Base-by-base conservation (phyloP, 2,113 vertebrate genomes). In the Ciconia boyciana region DNA sequence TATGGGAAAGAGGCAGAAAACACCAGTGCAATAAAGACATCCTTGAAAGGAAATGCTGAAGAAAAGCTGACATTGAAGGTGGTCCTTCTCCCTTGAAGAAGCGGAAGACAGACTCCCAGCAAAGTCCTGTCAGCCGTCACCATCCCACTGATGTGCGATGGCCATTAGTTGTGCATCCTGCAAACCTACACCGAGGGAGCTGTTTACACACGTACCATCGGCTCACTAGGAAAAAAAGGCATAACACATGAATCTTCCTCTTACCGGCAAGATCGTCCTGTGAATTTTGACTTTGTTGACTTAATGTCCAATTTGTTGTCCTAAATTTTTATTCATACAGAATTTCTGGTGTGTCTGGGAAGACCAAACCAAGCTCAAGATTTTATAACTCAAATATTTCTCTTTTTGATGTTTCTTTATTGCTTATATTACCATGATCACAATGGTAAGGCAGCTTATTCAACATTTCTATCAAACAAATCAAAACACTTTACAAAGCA, bases 91-190 rank as follows among this genome's bases (percentile, higher is more conserved):
- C 52, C 41, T 11, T 61, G 32, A 70, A 85, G 76, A 86, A 39
- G 32, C 3, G 8, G 57, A 65, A 65, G 41, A 39, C 14, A 28
- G 46, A 31, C 46, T 66, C 28, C 24, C 39, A 49, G 46, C 6
- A 28, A 76, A n/a, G 49, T n/a, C n/a, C 24, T 58, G 41, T 14
- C 49, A 51, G 48, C 66, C 4, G 0, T 24, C 69, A 43, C 49
- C 57, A 9, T 49, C 52, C 44, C 0, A 0, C 60, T 74, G 66
- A n/a, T 32, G 60, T 7, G 61, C 2, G 9, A 10, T 19, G 46
- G 31, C 36, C 13, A 1, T 41, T 44, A 43, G 28, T 9, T 13
- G 36, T 41, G 22, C 34, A 16, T 55, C 52, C 58, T 64, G 48
- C 39, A 75, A 51, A 79, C 24, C 28, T 26, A 5, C 25, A 1